Percentiles rank a stretch among this genome's conserved stretches.
Conservation (phyloP, 2,113 vertebrate genomes). For the Ctenomys sociabilis region DNA sequence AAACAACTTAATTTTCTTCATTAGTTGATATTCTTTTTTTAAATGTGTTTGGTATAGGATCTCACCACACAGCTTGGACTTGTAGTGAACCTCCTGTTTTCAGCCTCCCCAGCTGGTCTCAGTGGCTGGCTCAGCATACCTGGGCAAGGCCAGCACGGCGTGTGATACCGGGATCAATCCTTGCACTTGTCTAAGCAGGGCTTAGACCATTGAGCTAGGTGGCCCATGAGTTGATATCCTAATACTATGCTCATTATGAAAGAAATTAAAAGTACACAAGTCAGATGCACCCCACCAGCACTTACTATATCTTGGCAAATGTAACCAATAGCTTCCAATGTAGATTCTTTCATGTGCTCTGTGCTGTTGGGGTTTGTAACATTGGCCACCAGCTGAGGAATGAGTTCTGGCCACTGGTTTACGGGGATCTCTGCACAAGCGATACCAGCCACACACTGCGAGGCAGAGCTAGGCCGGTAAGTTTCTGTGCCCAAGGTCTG, state of each 20-base stretch:
- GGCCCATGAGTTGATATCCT: not conserved
- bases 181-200: too few species aligned
- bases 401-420: conserved; percentile 97
- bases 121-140: too few species aligned
- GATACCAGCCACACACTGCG: conserved; percentile 98
- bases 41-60: too few species aligned
- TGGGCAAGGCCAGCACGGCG: too few species aligned
- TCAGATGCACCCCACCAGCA: not conserved
- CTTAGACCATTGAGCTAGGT: too few species aligned
- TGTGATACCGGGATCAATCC: too few species aligned
- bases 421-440: conserved; percentile 98
- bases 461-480: conserved; percentile 97
- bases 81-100: too few species aligned
- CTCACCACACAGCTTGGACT: too few species aligned
- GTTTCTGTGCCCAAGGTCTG: conserved; percentile 98
- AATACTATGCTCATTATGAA: not conserved
- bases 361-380: conserved; percentile 97
- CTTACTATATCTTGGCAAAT: conserved; percentile 99
- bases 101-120: too few species aligned
- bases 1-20: not conserved
- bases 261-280: not conserved
- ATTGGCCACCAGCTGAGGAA: conserved; percentile 96
- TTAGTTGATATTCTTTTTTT: not conserved
- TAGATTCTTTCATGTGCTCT: conserved; percentile 99
- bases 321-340: conserved; percentile 98